Conservation (phyloP, 1,140 invertebrate species). For the Apis dorsata region DNA sequence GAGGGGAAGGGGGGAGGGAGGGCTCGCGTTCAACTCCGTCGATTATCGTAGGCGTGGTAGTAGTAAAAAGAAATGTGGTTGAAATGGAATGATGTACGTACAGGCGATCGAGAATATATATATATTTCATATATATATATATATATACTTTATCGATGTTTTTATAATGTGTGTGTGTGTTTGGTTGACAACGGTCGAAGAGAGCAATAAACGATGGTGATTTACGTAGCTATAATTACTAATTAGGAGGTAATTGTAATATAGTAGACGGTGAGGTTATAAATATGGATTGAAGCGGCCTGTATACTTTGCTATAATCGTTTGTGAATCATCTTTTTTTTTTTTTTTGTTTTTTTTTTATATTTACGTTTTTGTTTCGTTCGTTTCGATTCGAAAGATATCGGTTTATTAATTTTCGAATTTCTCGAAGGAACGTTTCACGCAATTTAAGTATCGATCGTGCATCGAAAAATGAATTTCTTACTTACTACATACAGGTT, state of each 20-base stretch:
- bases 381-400: neutral
- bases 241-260: constrained; percentile 68
- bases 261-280: constrained; percentile 45
- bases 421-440: no score
- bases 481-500: neutral
- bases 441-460: no score
- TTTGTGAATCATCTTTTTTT: no score
- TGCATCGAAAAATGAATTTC: no score
- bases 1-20: no score
- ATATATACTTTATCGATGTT: no score
- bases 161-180: neutral
- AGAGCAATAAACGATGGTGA: constrained; percentile 61
- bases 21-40: neutral
- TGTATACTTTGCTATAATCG: neutral
- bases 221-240: constrained; percentile 66
- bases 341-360: no score
- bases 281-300: constrained; percentile 68
- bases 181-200: neutral
- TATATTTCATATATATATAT: no score
- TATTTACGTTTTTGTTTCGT: no score
- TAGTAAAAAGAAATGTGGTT: neutral
- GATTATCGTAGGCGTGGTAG: neutral
- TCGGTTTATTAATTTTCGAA: neutral
- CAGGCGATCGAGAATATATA: no score
- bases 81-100: neutral